These are phyloP conservation scores for Scaptomyza montana DNA, from an alignment of 1,140 invertebrate species.

Conservation along the genomic window DNA sequence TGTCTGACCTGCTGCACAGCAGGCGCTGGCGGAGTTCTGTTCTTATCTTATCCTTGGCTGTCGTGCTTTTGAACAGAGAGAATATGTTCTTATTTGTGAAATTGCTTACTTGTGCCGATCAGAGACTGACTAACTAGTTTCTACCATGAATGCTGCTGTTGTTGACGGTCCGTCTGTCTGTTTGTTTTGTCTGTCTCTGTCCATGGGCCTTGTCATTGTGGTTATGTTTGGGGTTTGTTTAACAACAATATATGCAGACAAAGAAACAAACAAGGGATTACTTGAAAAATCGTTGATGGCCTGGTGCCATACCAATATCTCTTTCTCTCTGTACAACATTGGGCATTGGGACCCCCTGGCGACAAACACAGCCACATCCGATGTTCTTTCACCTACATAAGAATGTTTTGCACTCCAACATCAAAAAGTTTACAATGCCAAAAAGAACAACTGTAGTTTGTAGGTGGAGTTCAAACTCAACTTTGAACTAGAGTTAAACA, in stretches of 20 bases:
- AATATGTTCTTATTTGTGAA: conserved; percentile 56
- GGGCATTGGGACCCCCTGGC: conserved; percentile 41
- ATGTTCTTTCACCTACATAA: conserved; percentile 44
- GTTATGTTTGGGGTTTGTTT: conserved; percentile 47
- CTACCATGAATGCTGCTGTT: conserved; percentile 16
- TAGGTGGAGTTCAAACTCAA: too few species aligned
- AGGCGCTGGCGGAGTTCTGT: conserved; percentile 46
- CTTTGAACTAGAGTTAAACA: too few species aligned
- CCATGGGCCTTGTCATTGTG: conserved; percentile 33
- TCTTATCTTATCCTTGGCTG: conserved; percentile 44
- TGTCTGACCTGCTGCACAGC: conserved; percentile 46
- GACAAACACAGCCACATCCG: conserved; percentile 48
- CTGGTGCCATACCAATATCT: conserved; percentile 17
- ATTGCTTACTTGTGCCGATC: conserved; percentile 50
- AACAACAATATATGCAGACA: conserved; percentile 50
- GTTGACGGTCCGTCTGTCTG: conserved; percentile 4
- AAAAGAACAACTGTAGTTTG: conserved; percentile 1
- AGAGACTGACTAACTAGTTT: conserved; percentile 41
- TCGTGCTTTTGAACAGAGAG: conserved; percentile 36
- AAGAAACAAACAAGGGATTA: conserved; percentile 47
- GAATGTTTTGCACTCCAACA: conserved; percentile 42
- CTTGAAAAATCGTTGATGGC: conserved; percentile 45
- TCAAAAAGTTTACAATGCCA: conserved; percentile 28
- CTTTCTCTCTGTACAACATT: too few species aligned
- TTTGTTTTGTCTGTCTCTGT: conserved; percentile 17